Conservation (phyloP, 2,113 vertebrate species). For the Paramormyrops kingsleyae region DNA sequence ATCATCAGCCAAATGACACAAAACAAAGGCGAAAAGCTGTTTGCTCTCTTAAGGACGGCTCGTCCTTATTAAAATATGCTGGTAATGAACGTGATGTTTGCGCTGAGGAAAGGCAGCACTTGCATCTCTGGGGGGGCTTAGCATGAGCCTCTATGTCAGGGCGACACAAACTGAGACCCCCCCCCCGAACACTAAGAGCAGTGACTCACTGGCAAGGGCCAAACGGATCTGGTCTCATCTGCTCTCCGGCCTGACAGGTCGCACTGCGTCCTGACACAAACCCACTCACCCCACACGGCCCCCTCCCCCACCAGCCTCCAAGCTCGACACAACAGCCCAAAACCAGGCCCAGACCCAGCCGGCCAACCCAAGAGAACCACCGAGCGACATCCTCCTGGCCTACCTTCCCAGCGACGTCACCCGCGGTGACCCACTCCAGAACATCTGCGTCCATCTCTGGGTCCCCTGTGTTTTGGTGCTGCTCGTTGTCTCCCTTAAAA, state of each 20-base stretch:
- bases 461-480: not conserved
- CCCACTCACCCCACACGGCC: not conserved
- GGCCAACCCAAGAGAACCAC: not conserved
- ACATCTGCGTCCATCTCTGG: constrained; percentile 40
- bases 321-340: not conserved
- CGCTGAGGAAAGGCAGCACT: not conserved
- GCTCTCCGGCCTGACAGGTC: not conserved
- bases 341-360: not conserved
- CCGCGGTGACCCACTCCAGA: constrained; percentile 43
- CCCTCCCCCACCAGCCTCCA: not conserved
- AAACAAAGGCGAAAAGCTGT: not conserved
- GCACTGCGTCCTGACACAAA: not conserved
- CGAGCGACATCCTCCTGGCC: not conserved
- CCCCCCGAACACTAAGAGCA: not conserved
- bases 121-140: not conserved
- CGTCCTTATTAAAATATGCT: not conserved
- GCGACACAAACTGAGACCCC: not conserved
- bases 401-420: constrained; percentile 41
- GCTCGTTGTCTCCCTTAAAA: not conserved
- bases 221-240: not conserved
- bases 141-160: not conserved
- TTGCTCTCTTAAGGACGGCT: not conserved
- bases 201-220: not conserved
- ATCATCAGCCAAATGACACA: not conserved
- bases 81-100: not conserved